phyloP scores from a whole-genome alignment of 2,797 vertebrate genomes.

The Poeciliopsis paucimaculata region DNA sequence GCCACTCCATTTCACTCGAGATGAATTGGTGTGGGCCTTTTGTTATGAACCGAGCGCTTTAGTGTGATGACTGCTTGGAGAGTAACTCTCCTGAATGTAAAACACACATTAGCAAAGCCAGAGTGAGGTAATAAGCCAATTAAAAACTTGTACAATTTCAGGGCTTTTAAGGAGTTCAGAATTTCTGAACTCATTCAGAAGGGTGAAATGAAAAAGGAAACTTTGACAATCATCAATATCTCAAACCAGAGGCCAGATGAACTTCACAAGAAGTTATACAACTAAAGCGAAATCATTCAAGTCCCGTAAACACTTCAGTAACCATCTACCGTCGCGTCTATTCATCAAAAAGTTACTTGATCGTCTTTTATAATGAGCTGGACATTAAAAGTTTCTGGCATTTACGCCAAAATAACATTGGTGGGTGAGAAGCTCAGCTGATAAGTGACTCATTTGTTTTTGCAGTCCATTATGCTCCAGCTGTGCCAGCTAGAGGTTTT shows the following conservation, averaged over 20 bases:
- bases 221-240: background rate
- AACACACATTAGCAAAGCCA: background rate
- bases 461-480: conserved; percentile 72
- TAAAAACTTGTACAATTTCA: background rate
- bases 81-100: background rate
- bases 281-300: conserved; percentile 2
- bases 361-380: conserved; percentile 40
- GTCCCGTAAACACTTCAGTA: conserved; percentile 22
- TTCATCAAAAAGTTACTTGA: conserved; percentile 38
- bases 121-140: background rate
- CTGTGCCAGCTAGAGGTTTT: conserved; percentile 70
- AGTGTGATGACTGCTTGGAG: conserved; percentile 15
- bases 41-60: background rate
- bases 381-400: conserved; percentile 51
- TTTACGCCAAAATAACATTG: conserved; percentile 42
- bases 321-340: conserved; percentile 11
- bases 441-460: conserved; percentile 65
- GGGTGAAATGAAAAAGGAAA: background rate
- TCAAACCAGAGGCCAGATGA: background rate
- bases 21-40: conserved; percentile 43
- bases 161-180: background rate
- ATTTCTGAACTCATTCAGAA: background rate
- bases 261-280: background rate
- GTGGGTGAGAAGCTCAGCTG: conserved; percentile 38
- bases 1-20: conserved; percentile 58